A percentile compares a stretch with the other conserved stretches of the same genome.
phyloP scores from a whole-genome alignment of 2,113 vertebrate species.

The Beaufortia kweichowensis region DNA sequence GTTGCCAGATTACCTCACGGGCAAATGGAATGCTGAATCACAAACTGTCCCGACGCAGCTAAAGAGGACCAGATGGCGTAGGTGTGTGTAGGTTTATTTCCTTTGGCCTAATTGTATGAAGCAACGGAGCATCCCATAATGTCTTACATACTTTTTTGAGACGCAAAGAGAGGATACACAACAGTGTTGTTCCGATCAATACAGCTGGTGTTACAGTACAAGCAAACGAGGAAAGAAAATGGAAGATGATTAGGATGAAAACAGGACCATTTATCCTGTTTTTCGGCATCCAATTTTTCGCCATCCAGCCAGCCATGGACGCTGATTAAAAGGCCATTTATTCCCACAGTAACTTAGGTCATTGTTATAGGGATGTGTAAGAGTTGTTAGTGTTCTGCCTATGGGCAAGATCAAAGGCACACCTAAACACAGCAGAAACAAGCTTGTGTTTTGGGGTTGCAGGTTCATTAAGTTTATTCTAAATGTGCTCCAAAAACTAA shows the following conservation, averaged over 20 bases:
- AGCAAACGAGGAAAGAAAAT: constrained; percentile 28
- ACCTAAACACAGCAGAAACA: not conserved
- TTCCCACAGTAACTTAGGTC: constrained; percentile 38
- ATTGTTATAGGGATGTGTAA: constrained; percentile 23
- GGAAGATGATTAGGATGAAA: constrained; percentile 42
- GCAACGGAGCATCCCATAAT: not conserved
- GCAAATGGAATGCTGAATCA: constrained; percentile 4
- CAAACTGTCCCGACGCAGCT: not conserved
- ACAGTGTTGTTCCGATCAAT: constrained; percentile 30
- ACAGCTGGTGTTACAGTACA: constrained; percentile 17
- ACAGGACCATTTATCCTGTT: constrained; percentile 25
- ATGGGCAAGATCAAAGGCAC: constrained; percentile 41
- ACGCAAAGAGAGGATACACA: not conserved
- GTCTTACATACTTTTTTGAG: not conserved
- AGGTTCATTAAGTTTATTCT: constrained; percentile 12
- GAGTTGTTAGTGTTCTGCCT: not conserved
- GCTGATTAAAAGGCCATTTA: constrained; percentile 38
- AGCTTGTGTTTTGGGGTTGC: not conserved
- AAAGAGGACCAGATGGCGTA: not conserved
- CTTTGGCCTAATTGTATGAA: not conserved
- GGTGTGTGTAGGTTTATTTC: not conserved
- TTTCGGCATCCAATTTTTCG: constrained; percentile 2
- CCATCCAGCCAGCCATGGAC: constrained; percentile 17
- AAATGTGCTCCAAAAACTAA: constrained; percentile 2
- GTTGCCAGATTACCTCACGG: constrained; percentile 20